A percentile compares a stretch with the other conserved stretches of the same genome.
Conservation (phyloP, 2,888 invertebrate species). For the Exocentrus adspersus region DNA sequence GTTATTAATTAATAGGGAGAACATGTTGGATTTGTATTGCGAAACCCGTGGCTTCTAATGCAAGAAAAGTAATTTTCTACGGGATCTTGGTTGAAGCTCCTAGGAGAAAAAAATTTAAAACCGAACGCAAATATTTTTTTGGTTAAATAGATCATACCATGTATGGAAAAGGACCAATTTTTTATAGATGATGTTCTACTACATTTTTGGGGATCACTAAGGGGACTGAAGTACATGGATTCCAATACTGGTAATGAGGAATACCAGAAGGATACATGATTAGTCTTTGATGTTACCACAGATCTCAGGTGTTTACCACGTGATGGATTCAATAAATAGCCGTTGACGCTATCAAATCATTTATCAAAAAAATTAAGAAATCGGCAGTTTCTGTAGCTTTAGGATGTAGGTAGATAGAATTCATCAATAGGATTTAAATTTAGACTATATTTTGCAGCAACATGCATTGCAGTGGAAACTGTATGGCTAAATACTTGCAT, state of each 20-base stretch:
- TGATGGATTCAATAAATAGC: slow-evolving; percentile 8
- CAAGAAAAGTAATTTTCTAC: too few species aligned
- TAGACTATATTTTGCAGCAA: slow-evolving; percentile 16
- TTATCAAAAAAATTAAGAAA: slow-evolving; percentile 28
- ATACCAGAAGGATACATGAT: slow-evolving; percentile 33
- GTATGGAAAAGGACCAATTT: slow-evolving; percentile 29
- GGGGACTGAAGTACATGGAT: slow-evolving; percentile 32
- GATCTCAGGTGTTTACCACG: slow-evolving; percentile 27
- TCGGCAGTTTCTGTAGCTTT: slow-evolving; percentile 18
- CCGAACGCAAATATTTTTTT: too few species aligned
- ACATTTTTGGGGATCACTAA: neutral
- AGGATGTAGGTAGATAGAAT: slow-evolving; percentile 15
- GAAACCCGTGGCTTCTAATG: too few species aligned
- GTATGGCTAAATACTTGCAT: slow-evolving; percentile 28
- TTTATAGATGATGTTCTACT: slow-evolving; percentile 16
- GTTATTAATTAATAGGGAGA: too few species aligned
- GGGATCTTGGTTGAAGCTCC: too few species aligned
- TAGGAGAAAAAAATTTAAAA: too few species aligned
- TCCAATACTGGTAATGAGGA: slow-evolving; percentile 18
- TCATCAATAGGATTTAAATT: neutral
- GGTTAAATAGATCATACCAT: slow-evolving; percentile 22
- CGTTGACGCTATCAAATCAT: slow-evolving; percentile 35
- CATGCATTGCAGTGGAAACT: slow-evolving; percentile 20
- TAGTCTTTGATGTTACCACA: slow-evolving; percentile 19
- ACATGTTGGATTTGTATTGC: too few species aligned